Evolutionary conservation across 2,888 invertebrate genomes (phyloP).

Genomic region (Phortica okadai): DNA sequence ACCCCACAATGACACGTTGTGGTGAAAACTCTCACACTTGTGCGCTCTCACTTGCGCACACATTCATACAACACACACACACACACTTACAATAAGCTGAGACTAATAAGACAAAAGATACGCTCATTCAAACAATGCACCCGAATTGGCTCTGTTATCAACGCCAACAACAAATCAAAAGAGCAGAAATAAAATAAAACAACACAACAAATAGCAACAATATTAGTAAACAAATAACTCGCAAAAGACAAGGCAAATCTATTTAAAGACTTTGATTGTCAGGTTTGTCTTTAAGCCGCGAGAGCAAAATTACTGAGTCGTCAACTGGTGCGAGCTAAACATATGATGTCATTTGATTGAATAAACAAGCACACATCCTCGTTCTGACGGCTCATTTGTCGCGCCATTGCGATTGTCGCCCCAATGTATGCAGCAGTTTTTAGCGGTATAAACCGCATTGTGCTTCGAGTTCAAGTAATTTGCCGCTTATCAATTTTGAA

Average conservation of each 20-base stretch:
- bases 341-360: slow-evolving; percentile 54
- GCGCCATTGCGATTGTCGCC: neutral
- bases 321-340: slow-evolving; percentile 27
- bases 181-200: slow-evolving; percentile 6
- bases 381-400: neutral
- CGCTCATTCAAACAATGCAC: slow-evolving; percentile 5
- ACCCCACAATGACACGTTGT: slow-evolving; percentile 48
- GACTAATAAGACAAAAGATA: neutral
- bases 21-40: slow-evolving; percentile 60
- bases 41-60: slow-evolving; percentile 9
- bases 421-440: slow-evolving; percentile 56
- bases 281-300: slow-evolving; percentile 31
- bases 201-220: slow-evolving; percentile 34
- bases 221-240: slow-evolving; percentile 55
- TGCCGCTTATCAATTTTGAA: slow-evolving; percentile 6
- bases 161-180: slow-evolving; percentile 30
- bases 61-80: neutral
- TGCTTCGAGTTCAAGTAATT: neutral
- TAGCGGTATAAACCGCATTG: slow-evolving; percentile 32
- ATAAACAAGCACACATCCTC: neutral
- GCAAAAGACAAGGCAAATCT: slow-evolving; percentile 29
- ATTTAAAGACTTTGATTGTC: slow-evolving; percentile 55
- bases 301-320: slow-evolving; percentile 6
- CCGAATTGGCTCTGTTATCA: slow-evolving; percentile 60
- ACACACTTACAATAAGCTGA: neutral